A percentile compares a stretch with the other conserved stretches of the same genome.
These are phyloP conservation scores for Echinometra lucunter DNA, from an alignment of 53 echinoderm and acorn worm genomes.

Conservation along the genomic window DNA sequence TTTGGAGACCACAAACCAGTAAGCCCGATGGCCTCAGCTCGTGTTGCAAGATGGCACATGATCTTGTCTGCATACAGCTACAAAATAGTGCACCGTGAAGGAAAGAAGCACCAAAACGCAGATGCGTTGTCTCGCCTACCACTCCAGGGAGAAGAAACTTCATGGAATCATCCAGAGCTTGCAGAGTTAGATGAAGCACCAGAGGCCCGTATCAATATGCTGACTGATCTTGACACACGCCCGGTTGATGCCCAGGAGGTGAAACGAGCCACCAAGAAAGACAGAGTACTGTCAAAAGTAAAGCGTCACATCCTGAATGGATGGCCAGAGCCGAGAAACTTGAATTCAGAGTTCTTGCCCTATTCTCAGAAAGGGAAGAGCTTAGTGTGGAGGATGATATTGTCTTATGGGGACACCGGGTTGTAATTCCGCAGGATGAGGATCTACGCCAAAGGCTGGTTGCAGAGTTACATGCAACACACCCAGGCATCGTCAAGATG, in stretches of 20 bases:
- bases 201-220: background rate
- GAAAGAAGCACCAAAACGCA: conserved; percentile 16
- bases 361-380: conserved; percentile 60
- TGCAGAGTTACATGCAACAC: conserved; percentile 50
- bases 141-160: background rate
- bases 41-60: conserved; percentile 70
- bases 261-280: conserved; percentile 41
- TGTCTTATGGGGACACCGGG: conserved; percentile 70
- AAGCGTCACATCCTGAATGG: conserved; percentile 56
- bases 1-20: conserved; percentile 66
- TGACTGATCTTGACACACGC: conserved; percentile 17
- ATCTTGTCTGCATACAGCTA: conserved; percentile 75
- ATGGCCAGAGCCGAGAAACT: conserved; percentile 37
- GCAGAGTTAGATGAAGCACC: conserved; percentile 22
- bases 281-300: conserved; percentile 63
- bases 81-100: conserved; percentile 69
- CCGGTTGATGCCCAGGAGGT: conserved; percentile 71
- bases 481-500: conserved; percentile 79
- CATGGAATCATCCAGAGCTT: background rate
- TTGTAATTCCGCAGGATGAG: conserved; percentile 60
- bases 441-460: conserved; percentile 38
- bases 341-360: conserved; percentile 53
- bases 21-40: conserved; percentile 71
- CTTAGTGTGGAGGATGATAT: conserved; percentile 73
- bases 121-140: background rate